Evolutionary conservation across 2,797 vertebrate genomes (phyloP).

Genomic region (Xyrichtys novacula): DNA sequence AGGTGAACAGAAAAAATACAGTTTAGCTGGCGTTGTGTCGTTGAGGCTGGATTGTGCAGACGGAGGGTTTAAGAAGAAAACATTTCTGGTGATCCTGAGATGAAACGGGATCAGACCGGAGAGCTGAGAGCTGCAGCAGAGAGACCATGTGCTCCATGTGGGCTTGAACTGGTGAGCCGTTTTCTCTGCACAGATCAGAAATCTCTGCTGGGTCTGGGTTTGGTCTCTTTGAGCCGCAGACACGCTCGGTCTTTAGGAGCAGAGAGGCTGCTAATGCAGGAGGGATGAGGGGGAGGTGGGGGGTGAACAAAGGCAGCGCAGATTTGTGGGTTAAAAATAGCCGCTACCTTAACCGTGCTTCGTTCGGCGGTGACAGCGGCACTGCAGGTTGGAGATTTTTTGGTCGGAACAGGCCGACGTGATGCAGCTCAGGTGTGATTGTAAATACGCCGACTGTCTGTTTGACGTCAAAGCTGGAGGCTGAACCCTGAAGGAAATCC

Average conservation of each 20-base stretch:
- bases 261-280: constrained; percentile 65
- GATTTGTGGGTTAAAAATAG: constrained; percentile 84
- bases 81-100: constrained; percentile 13
- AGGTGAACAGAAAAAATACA: constrained; percentile 79
- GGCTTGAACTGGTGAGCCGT: constrained; percentile 11
- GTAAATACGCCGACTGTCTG: neutral
- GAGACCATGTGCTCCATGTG: constrained; percentile 5
- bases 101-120: constrained; percentile 7
- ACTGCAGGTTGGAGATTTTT: constrained; percentile 50
- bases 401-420: too few relatives aligned
- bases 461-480: constrained; percentile 12
- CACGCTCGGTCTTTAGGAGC: constrained; percentile 46
- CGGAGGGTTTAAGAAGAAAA: constrained; percentile 53
- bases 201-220: constrained; percentile 35
- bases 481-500: constrained; percentile 1
- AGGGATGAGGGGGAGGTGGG: constrained; percentile 64
- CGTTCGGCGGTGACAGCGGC: constrained; percentile 56
- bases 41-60: constrained; percentile 89
- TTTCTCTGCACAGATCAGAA: constrained; percentile 18
- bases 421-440: too few relatives aligned
- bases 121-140: constrained; percentile 3
- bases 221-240: constrained; percentile 23
- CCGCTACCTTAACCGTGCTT: constrained; percentile 77
- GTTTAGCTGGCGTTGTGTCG: constrained; percentile 84
- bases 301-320: constrained; percentile 78